Evolutionary conservation across 2,113 vertebrate genomes (phyloP), one percentile per base, ranked within the genome.

Genomic region (Platanista minor): DNA sequence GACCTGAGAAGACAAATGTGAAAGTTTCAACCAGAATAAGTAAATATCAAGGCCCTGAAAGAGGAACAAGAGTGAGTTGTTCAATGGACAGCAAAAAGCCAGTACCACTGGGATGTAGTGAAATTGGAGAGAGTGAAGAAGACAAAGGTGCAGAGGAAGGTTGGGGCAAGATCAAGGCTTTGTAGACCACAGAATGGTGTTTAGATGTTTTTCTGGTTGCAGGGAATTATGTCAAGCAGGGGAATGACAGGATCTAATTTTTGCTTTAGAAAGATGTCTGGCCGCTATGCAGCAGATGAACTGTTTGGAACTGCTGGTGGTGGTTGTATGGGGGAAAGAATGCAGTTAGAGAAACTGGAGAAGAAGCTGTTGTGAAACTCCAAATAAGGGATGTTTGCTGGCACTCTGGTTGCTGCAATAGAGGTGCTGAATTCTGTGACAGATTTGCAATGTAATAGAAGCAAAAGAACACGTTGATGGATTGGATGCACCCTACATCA

Each of bases 351-450:
- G 14, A 74, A 52, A n/a, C 20, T 31, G 74, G 31, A 9, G 36
- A 69, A 23, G 27, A 71, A 78, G 52, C 15, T 71, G 2, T 3
- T 52, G 33, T 52, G 59, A 69, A 59, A 29, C 15, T 39, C 23
- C n/a, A 62, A 84, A 64, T 6, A 54, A 41, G 11, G 59, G 6
- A 33, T 23, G 29, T 29, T 43, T 81, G 23, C 23, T 14, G 77
- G 61, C 41, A 69, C 39, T 2, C 29, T 6, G 31, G 10, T 11
- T 66, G 27, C 11, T 13, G 23, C 3, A 27, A 13, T 9, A 13
- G 33, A n/a, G 39, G 5, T 0, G 1, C 15, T 29, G 31, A 71
- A 25, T 29, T n/a, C 13, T 66, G 8, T 29, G 41, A n/a, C 1
- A 64, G 1, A 20, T 23, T 62, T 89, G 25, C 15, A 23, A 39